Evolutionary conservation across 2,797 vertebrate genomes (phyloP).

Genomic region (Nannoperca obscura): DNA sequence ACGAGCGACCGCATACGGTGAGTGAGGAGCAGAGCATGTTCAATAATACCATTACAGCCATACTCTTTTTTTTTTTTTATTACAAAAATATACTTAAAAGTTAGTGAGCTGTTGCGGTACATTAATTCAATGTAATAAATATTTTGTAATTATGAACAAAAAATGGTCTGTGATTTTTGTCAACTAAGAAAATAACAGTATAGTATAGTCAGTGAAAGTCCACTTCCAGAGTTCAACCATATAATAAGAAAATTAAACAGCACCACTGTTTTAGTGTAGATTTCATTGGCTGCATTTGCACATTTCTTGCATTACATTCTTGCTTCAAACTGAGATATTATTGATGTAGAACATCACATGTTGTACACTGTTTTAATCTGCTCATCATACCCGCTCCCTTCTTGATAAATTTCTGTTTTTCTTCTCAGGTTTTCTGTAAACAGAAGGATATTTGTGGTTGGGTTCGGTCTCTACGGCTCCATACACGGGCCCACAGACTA

Average conservation of each 20-base stretch:
- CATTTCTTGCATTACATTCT: neutral
- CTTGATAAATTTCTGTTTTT: conserved; percentile 4
- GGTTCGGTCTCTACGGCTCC: conserved; percentile 97
- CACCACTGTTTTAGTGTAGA: neutral
- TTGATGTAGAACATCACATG: neutral
- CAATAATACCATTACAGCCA: neutral
- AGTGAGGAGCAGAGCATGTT: conserved; percentile 24
- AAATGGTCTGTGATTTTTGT: neutral
- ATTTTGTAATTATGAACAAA: neutral
- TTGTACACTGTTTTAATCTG: neutral
- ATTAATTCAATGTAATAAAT: neutral
- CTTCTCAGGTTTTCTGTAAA: conserved; percentile 93
- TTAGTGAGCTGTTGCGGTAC: neutral
- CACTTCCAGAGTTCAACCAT: neutral
- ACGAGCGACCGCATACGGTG: conserved; percentile 97
- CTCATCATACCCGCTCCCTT: neutral
- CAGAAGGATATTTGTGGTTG: conserved; percentile 95
- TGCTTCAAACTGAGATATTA: neutral
- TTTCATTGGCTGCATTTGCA: neutral
- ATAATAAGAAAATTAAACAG: neutral
- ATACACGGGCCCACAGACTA: conserved; percentile 99
- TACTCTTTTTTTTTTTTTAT: neutral
- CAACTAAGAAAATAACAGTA: neutral
- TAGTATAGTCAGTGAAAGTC: neutral
- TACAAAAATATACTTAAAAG: neutral